These are phyloP conservation scores for Percopsis omiscomaycus DNA, from an alignment of 2,797 vertebrate species.

Conservation along the genomic window DNA sequence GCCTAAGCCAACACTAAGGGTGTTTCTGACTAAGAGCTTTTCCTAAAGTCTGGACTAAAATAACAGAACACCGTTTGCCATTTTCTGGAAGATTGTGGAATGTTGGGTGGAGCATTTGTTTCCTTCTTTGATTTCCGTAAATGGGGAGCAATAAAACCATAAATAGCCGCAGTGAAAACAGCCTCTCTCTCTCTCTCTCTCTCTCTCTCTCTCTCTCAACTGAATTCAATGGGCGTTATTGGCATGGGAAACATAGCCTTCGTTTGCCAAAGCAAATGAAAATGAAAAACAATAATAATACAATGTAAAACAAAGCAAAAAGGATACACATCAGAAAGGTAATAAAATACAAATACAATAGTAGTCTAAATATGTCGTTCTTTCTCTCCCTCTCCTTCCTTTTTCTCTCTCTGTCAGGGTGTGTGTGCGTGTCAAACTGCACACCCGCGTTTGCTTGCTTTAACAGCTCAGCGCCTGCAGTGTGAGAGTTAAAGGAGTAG, in stretches of 20 bases:
- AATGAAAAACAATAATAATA: no score
- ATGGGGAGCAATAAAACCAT: slow-evolving; percentile 75
- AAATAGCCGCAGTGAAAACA: slow-evolving; percentile 70
- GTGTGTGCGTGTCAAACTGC: slow-evolving; percentile 10
- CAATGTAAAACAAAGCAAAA: no score
- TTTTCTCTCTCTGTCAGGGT: not conserved
- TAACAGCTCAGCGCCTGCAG: slow-evolving; percentile 34
- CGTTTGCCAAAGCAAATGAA: no score
- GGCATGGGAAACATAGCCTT: no score
- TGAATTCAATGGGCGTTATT: no score
- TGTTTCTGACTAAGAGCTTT: slow-evolving; percentile 6
- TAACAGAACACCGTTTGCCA: slow-evolving; percentile 34
- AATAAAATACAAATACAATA: no score
- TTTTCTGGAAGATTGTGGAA: slow-evolving; percentile 72
- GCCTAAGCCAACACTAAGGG: not conserved
- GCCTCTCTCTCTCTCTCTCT: not conserved
- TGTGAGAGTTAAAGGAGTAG: no score
- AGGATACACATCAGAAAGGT: no score
- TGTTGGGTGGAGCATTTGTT: slow-evolving; percentile 70
- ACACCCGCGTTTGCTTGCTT: slow-evolving; percentile 46
- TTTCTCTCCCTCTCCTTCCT: no score
- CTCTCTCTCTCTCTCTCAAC: no score
- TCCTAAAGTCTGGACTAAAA: slow-evolving; percentile 9
- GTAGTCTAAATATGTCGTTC: no score
- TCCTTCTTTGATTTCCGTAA: slow-evolving; percentile 77